These are phyloP conservation scores for Zaprionus nigranus DNA, from an alignment of 1,140 invertebrate species.

Conservation along the genomic window DNA sequence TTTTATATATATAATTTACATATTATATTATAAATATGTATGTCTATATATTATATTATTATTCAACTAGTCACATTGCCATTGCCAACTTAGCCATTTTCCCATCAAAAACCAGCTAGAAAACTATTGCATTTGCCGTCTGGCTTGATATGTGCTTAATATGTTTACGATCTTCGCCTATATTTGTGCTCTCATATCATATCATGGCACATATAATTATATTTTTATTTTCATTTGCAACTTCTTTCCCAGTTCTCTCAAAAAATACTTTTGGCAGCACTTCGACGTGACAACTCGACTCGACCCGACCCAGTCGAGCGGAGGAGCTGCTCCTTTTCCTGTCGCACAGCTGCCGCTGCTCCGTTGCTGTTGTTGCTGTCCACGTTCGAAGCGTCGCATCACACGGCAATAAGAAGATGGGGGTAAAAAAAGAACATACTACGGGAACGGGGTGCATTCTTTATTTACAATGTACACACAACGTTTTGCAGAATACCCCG, in stretches of 20 bases:
- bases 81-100: neutral
- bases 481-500: constrained; percentile 6
- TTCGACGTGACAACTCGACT: constrained; percentile 2
- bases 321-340: neutral
- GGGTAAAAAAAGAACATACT: neutral
- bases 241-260: neutral
- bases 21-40: no score
- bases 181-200: neutral
- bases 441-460: neutral
- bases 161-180: neutral
- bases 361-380: neutral
- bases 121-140: neutral
- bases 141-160: neutral
- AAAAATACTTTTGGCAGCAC: constrained; percentile 3
- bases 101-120: neutral
- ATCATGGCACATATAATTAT: neutral
- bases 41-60: no score
- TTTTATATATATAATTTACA: no score
- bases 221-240: neutral
- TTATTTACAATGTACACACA: constrained; percentile 10
- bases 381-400: constrained; percentile 4
- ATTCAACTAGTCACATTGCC: no score
- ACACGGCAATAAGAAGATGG: constrained; percentile 3
- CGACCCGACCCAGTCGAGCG: neutral
- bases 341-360: neutral